Base-by-base conservation (phyloP, 2,113 vertebrate species). In the Onychorhynchus coronatus region DNA sequence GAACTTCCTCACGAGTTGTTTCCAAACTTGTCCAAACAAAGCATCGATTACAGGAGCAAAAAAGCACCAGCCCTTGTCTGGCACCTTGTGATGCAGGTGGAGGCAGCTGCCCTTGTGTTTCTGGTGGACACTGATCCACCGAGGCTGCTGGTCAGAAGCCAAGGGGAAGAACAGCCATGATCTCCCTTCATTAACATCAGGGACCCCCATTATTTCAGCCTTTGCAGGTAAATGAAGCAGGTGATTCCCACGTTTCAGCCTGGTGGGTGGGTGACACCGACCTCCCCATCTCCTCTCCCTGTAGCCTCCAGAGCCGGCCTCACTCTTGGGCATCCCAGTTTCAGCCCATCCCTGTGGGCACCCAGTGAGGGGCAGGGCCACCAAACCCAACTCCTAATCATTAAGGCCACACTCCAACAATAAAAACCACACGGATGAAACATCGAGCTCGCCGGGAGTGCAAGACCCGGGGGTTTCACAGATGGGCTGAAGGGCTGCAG, bases 21-120 rank as follows among this genome's bases (percentile, higher is more conserved):
- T 79, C 92, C 63, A 91, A 71, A 50, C 78, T 65, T 79, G 44
- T 89, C 82, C 46, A 81, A 88, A 78, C 42, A 67, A 67, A 92
- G 41, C 78, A 89, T 58, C 12, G 6, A 70, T 65, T 46, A 56
- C 18, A 35, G n/a, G 42, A 84, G 42, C 6, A 56, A 59, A 53
- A 82, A 82, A 65, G 19, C 5, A 0, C n/a, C 79, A 30, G 46
- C 50, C 30, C 62, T 94, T 79, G 37, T 79, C 73, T 81, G 6
- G 3, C 42, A 52, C 49, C 88, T 90, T 2, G 2, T 24, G 77
- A 42, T 75, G 56, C 18, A 8, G 46, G 66, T 56, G 58, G 68
- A 21, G 49, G 78, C 61, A 62, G 84, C 72, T 70, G 76, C 33
- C 35, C 11, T 23, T 17, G 37, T 56, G 84, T 67, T 74, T 47